Conservation (phyloP, 2,113 vertebrate genomes). For the Agelaius phoeniceus region DNA sequence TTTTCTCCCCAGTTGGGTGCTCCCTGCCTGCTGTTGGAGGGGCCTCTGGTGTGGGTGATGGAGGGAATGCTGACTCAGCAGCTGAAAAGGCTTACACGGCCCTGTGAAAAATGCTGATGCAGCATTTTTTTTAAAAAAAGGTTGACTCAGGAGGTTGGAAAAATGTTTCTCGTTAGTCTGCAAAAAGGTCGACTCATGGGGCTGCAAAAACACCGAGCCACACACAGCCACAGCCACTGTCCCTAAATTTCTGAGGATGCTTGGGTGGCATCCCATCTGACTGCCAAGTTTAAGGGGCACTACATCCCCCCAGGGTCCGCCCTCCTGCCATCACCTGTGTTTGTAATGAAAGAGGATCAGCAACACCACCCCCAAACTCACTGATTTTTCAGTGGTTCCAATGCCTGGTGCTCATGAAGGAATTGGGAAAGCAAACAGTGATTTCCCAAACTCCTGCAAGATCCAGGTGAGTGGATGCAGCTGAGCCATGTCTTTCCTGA, state of each 20-base stretch:
- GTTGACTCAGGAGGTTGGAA: neutral
- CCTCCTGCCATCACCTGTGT: neutral
- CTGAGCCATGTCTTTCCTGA: neutral
- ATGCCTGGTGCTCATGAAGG: neutral
- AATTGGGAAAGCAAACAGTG: rapidly evolving
- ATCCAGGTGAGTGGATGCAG: rapidly evolving
- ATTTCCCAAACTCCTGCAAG: neutral
- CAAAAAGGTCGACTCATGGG: neutral
- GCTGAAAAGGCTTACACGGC: neutral
- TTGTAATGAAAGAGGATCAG: neutral
- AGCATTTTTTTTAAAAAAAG: neutral
- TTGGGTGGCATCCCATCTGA: rapidly evolving
- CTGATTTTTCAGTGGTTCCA: neutral
- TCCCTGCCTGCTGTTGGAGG: neutral
- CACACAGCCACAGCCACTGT: neutral
- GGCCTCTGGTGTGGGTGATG: neutral
- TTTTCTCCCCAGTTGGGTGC: neutral
- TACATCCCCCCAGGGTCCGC: rapidly evolving
- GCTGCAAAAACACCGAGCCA: neutral
- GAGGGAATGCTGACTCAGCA: neutral
- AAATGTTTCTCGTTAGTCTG: neutral
- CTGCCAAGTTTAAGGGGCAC: neutral
- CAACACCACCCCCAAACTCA: neutral
- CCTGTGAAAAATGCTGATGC: neutral
- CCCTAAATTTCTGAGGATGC: neutral